A percentile compares a stretch with the other conserved stretches of the same genome.
Conservation (phyloP, 2,888 invertebrate genomes). For the Germaria angustata region DNA sequence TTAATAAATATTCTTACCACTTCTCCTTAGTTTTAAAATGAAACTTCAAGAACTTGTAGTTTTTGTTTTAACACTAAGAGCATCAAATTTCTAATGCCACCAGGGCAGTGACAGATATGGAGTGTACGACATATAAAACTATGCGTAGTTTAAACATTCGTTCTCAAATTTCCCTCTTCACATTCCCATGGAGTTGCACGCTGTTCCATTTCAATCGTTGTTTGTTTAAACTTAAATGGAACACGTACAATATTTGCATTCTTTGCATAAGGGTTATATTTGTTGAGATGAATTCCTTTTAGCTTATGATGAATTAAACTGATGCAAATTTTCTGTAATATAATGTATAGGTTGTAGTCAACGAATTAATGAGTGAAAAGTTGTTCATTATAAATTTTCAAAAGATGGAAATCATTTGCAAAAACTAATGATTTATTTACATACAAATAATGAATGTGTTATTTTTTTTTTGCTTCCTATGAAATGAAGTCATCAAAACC, state of each 20-base stretch:
- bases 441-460: too few species aligned
- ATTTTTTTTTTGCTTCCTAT: too few species aligned
- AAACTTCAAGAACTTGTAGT: constrained; percentile 6
- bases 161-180: constrained; percentile 12
- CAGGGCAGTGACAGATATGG: not conserved
- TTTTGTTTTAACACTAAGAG: not conserved
- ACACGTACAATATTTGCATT: constrained; percentile 50
- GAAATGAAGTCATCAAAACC: too few species aligned
- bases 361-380: not conserved
- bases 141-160: not conserved
- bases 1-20: constrained; percentile 40
- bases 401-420: too few species aligned
- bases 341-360: not conserved
- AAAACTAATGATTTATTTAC: too few species aligned
- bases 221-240: constrained; percentile 26
- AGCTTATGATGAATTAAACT: constrained; percentile 23
- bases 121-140: not conserved
- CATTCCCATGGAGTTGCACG: not conserved
- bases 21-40: not conserved
- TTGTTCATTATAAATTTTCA: too few species aligned
- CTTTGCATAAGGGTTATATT: constrained; percentile 43
- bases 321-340: not conserved
- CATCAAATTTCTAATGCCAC: not conserved
- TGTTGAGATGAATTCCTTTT: constrained; percentile 46
- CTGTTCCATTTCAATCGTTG: not conserved